These are phyloP conservation scores for Corythoichthys haematopterus DNA, from an alignment of 2,113 vertebrate genomes.

Conservation along the genomic window DNA sequence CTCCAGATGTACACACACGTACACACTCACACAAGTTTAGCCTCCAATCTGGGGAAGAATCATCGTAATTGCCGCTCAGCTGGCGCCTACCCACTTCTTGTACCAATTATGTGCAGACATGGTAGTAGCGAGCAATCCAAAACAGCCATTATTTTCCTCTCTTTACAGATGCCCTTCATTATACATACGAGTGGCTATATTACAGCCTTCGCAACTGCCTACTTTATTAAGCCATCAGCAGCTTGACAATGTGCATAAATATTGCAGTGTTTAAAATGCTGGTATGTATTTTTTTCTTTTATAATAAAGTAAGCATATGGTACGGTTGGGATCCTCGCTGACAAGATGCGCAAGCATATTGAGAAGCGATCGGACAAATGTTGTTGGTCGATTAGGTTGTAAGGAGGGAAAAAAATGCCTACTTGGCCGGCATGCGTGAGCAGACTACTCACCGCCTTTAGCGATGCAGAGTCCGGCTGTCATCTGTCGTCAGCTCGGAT, in stretches of 20 bases:
- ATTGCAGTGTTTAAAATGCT: neutral
- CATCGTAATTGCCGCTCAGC: conserved; percentile 72
- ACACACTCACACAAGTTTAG: conserved; percentile 68
- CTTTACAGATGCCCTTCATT: conserved; percentile 68
- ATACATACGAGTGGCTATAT: conserved; percentile 57
- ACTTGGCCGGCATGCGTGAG: conserved; percentile 58
- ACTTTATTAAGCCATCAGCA: neutral
- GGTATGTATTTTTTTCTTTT: neutral
- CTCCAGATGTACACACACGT: conserved; percentile 82
- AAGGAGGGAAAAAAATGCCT: neutral
- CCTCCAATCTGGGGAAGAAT: conserved; percentile 77
- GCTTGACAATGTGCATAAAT: neutral
- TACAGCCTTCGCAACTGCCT: conserved; percentile 29
- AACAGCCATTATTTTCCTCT: conserved; percentile 68
- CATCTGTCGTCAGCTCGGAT: conserved; percentile 87
- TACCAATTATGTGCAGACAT: conserved; percentile 79
- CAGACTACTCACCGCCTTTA: conserved; percentile 85
- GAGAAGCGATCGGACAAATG: conserved; percentile 2
- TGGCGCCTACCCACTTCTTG: conserved; percentile 83
- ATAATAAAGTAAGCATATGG: conserved; percentile 3
- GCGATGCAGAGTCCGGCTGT: conserved; percentile 96
- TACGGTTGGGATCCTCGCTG: neutral
- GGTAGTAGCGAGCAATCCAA: conserved; percentile 66
- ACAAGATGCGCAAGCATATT: conserved; percentile 9
- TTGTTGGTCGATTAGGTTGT: neutral